Evolutionary conservation across 2,888 invertebrate genomes (phyloP).

Genomic region (Apomyelois bistriatella): DNA sequence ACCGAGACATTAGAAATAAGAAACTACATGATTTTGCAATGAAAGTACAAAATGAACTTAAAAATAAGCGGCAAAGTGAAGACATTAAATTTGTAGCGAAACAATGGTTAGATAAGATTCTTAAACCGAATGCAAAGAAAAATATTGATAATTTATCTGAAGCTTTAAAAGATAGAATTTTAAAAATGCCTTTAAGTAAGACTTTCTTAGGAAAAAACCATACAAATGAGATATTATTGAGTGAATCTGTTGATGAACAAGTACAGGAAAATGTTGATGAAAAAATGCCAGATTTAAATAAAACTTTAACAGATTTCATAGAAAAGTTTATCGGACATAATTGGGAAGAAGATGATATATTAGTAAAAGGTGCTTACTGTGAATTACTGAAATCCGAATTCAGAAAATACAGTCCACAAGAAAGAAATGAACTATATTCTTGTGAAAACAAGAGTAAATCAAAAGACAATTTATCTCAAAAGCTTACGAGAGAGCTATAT

Average conservation of each 20-base stretch:
- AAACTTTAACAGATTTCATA: slow-evolving; percentile 42
- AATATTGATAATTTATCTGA: slow-evolving; percentile 32
- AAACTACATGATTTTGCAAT: slow-evolving; percentile 40
- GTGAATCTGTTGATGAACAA: slow-evolving; percentile 13
- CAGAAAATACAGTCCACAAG: slow-evolving; percentile 34
- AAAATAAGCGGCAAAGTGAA: slow-evolving; percentile 27
- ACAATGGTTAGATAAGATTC: slow-evolving; percentile 35
- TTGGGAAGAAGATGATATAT: slow-evolving; percentile 40
- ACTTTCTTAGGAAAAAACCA: slow-evolving; percentile 26
- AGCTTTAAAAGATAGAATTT: slow-evolving; percentile 34
- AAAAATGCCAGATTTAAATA: slow-evolving; percentile 19
- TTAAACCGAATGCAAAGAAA: slow-evolving; percentile 31
- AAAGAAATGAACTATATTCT: slow-evolving; percentile 36
- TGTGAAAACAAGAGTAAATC: slow-evolving; percentile 19
- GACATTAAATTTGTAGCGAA: slow-evolving; percentile 34
- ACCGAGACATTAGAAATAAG: slow-evolving; percentile 27
- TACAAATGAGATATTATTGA: slow-evolving; percentile 24
- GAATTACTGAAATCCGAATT: slow-evolving; percentile 44
- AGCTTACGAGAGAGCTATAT: slow-evolving; percentile 40
- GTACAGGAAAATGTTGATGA: slow-evolving; percentile 9
- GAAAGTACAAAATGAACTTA: slow-evolving; percentile 30
- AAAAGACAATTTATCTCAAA: slow-evolving; percentile 25
- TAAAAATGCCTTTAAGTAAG: slow-evolving; percentile 35
- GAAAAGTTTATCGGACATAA: slow-evolving; percentile 45
- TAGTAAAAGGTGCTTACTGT: slow-evolving; percentile 40